These are phyloP conservation scores for Spizaetus ornatus DNA, from an alignment of 2,113 vertebrate genomes.

Conservation along the genomic window DNA sequence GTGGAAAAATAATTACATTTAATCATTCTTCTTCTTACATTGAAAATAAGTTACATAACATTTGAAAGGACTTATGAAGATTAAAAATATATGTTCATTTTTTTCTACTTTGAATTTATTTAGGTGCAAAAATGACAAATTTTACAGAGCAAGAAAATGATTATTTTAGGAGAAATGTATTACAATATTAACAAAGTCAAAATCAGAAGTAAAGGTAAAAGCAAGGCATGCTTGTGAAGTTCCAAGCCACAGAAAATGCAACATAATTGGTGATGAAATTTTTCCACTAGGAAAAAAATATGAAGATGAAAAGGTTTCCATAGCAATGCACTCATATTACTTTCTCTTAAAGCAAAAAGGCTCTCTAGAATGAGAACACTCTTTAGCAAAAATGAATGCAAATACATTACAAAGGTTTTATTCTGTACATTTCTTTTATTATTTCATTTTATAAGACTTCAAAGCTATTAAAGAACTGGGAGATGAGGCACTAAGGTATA, in stretches of 20 bases:
- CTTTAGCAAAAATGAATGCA: background rate
- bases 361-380: constrained; percentile 20
- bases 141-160: background rate
- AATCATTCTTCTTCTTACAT: background rate
- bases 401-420: background rate
- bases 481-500: background rate
- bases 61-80: background rate
- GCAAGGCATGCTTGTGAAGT: background rate
- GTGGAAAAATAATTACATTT: background rate
- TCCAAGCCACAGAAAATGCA: constrained; percentile 9
- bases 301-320: constrained; percentile 55
- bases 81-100: background rate
- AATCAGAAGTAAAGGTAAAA: constrained; percentile 43
- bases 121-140: background rate
- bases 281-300: constrained; percentile 13
- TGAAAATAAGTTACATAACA: background rate
- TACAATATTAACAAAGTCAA: background rate
- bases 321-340: constrained; percentile 54
- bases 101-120: background rate
- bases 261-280: background rate
- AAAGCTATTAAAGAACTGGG: background rate
- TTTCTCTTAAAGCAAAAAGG: constrained; percentile 38
- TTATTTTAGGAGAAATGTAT: background rate
- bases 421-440: background rate
- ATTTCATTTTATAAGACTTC: background rate